Base-by-base conservation (phyloP, 2,888 invertebrate genomes). In the Harmothoe impar region DNA sequence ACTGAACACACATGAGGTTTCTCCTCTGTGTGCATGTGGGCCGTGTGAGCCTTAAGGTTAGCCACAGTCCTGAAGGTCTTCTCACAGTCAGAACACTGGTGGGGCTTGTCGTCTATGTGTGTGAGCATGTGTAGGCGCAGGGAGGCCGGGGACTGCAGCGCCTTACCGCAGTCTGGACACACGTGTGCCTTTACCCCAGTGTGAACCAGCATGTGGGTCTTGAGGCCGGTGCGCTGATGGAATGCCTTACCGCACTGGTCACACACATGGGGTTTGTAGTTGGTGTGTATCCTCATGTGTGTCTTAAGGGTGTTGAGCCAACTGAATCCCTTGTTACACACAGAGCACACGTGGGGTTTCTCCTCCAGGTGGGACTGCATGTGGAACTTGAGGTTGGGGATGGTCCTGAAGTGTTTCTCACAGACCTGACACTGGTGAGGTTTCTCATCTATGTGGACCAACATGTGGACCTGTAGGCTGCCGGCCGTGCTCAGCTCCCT, bases 151-250 rank as follows among this genome's bases (percentile, higher is more conserved):
- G n/a, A 29, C 0, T 0, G 51, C 3, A 86, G 52, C 7, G 29
- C 56, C 33, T 86, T 51, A 54, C 54, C 86, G 52, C 86, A 86
- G 0, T 25, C 31, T 12, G 52, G 1, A 86, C 86, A 86, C 0
- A 25, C 20, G 23, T 12, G 20, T 1, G 62, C 3, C 15, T 62
- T 62, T 20, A 7, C 62, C n/a, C 52, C 17, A 7, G 86, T 62
- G 15, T 62, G 62, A 1, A 15, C 15, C 12, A 62, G 20, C 62
- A 62, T 62, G 62, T 62, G 62, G 3, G 0, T 5, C 20, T n/a
- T n/a, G 1, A 62, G 62, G 20, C 15, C 12, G 3, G 62, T 7
- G 3, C 3, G 1, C 7, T 5, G 7, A 62, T 3, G 1, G 20
- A 62, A 62, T 12, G 20, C 3, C 20, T 62, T 62, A 62, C 20